Evolutionary conservation across 2,113 vertebrate genomes (phyloP).

Genomic region (Brachionichthys hirsutus): DNA sequence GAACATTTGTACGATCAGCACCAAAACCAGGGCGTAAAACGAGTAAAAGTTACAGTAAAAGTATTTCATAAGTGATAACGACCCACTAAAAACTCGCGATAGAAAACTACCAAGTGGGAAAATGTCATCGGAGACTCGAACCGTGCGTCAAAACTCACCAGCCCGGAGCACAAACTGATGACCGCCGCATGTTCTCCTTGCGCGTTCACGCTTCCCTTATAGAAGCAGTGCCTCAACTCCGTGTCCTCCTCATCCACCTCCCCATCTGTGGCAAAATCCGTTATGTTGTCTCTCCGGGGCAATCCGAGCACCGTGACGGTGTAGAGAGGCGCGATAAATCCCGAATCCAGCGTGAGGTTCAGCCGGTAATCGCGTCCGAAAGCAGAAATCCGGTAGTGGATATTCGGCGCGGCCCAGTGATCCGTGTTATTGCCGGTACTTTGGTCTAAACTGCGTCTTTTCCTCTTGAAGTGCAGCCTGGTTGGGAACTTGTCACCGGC

Average conservation of each 20-base stretch:
- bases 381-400: constrained; percentile 90
- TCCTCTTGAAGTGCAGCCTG: constrained; percentile 91
- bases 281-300: constrained; percentile 78
- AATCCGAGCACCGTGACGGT: constrained; percentile 90
- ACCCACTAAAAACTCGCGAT: neutral
- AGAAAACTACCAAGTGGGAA: constrained; percentile 24
- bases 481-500: constrained; percentile 86
- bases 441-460: constrained; percentile 83
- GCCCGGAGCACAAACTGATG: constrained; percentile 96
- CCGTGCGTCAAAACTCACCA: constrained; percentile 85
- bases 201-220: constrained; percentile 93
- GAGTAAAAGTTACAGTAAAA: no score
- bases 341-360: constrained; percentile 91
- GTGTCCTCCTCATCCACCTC: constrained; percentile 76
- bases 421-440: constrained; percentile 64
- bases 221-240: constrained; percentile 95
- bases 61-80: constrained; percentile 3
- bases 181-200: constrained; percentile 87
- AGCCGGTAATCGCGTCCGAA: constrained; percentile 92
- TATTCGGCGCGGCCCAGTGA: constrained; percentile 81
- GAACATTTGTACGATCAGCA: no score
- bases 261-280: constrained; percentile 76
- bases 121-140: constrained; percentile 19
- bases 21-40: no score
- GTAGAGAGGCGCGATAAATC: constrained; percentile 95